Evolutionary conservation across 2,113 vertebrate genomes (phyloP).

Genomic region (Megalops atlanticus): DNA sequence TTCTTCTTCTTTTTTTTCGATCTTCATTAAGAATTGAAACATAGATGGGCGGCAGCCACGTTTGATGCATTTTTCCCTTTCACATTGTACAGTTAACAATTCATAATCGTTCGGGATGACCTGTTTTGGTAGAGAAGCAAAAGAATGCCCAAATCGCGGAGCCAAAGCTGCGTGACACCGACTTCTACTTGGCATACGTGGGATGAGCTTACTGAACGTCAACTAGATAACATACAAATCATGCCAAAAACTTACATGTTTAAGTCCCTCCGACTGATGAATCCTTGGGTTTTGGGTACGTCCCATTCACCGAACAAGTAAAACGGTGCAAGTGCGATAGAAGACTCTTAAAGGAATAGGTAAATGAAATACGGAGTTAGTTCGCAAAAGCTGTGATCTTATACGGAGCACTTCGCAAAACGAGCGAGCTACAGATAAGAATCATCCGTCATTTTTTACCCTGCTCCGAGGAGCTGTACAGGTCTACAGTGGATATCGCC

Average conservation of each 20-base stretch:
- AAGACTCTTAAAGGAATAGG: background rate
- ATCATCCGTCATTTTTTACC: background rate
- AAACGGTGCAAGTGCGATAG: background rate
- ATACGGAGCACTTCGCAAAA: background rate
- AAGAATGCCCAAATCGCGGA: background rate
- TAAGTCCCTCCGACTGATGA: background rate
- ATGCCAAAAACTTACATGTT: constrained; percentile 17
- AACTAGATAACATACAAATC: background rate
- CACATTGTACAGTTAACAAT: background rate
- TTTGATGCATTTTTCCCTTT: background rate
- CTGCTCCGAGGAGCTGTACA: background rate
- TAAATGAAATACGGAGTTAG: background rate
- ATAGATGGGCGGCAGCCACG: background rate
- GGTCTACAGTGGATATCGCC: background rate
- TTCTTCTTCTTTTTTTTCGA: background rate
- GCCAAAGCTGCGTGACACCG: background rate
- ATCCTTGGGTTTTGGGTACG: constrained; percentile 7
- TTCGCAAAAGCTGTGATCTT: background rate
- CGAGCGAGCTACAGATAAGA: background rate
- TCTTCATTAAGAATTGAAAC: background rate
- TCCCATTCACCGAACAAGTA: background rate
- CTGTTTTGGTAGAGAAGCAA: background rate
- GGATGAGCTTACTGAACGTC: background rate
- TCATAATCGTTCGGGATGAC: background rate
- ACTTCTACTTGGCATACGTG: background rate